phyloP scores from a whole-genome alignment of 2,113 vertebrate genomes.

The Nannospalax galili region DNA sequence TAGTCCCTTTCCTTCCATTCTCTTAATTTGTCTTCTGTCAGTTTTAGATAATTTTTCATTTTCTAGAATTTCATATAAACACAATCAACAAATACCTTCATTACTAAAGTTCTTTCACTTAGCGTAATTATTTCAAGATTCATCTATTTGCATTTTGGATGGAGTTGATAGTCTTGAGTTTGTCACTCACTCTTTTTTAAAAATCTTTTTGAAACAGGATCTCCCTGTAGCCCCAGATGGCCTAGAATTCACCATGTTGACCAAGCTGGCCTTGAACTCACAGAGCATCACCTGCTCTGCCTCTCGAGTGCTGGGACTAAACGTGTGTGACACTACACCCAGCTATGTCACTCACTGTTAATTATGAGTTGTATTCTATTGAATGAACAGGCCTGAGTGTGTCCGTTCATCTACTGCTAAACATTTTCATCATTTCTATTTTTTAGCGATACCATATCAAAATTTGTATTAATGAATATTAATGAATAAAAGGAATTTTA shows the following conservation, averaged over 20 bases:
- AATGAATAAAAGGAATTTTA: background rate
- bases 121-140: background rate
- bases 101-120: background rate
- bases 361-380: background rate
- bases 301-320: too few species aligned
- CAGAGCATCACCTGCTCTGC: too few species aligned
- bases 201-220: too few species aligned
- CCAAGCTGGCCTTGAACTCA: too few species aligned
- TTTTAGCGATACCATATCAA: background rate
- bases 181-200: background rate
- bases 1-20: background rate
- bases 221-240: too few species aligned
- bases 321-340: too few species aligned
- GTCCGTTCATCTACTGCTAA: background rate
- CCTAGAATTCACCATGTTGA: too few species aligned
- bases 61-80: background rate
- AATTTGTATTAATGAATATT: background rate
- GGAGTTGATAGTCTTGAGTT: background rate
- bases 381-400: background rate
- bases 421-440: background rate
- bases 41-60: conserved; percentile 31
- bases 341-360: too few species aligned
- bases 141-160: background rate
- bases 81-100: background rate
- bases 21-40: background rate